Evolutionary conservation across 1,140 invertebrate genomes (phyloP).

Genomic region (Drosophila tsacasi): DNA sequence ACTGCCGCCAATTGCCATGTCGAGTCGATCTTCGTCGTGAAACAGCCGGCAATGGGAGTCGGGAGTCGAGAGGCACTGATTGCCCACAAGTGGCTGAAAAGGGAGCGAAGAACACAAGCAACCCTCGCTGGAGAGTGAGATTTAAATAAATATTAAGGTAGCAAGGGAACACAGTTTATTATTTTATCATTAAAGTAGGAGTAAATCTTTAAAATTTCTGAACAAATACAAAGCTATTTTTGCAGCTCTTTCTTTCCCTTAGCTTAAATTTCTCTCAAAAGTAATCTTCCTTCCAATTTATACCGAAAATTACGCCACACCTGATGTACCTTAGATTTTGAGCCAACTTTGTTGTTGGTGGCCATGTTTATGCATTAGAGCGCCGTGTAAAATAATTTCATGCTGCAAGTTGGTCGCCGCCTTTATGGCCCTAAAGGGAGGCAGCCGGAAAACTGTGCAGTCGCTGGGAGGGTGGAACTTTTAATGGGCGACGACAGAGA

Average conservation of each 20-base stretch:
- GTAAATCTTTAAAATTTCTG: not conserved
- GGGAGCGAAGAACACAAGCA: slow-evolving; percentile 21
- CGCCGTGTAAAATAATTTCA: slow-evolving; percentile 67
- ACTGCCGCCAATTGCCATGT: slow-evolving; percentile 12
- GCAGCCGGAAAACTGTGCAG: not conserved
- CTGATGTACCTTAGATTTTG: slow-evolving; percentile 37
- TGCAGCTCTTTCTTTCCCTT: not conserved
- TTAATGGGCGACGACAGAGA: slow-evolving; percentile 50
- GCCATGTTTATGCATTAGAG: slow-evolving; percentile 79
- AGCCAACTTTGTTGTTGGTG: slow-evolving; percentile 60
- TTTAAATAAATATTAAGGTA: slow-evolving; percentile 48
- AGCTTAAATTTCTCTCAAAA: not conserved
- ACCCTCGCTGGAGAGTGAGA: slow-evolving; percentile 42
- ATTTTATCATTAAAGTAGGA: slow-evolving; percentile 1
- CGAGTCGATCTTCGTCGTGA: not conserved
- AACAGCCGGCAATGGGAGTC: slow-evolving; percentile 22
- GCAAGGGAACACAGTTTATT: slow-evolving; percentile 1
- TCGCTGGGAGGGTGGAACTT: slow-evolving; percentile 31
- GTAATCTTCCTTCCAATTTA: not conserved
- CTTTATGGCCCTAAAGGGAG: slow-evolving; percentile 77
- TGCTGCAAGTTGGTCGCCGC: slow-evolving; percentile 59
- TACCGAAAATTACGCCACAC: slow-evolving; percentile 45
- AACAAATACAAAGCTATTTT: not conserved
- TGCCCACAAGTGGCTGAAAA: slow-evolving; percentile 65
- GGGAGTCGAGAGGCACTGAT: slow-evolving; percentile 53